phyloP scores from a whole-genome alignment of 2,113 vertebrate species.

The Lonchura striata region DNA sequence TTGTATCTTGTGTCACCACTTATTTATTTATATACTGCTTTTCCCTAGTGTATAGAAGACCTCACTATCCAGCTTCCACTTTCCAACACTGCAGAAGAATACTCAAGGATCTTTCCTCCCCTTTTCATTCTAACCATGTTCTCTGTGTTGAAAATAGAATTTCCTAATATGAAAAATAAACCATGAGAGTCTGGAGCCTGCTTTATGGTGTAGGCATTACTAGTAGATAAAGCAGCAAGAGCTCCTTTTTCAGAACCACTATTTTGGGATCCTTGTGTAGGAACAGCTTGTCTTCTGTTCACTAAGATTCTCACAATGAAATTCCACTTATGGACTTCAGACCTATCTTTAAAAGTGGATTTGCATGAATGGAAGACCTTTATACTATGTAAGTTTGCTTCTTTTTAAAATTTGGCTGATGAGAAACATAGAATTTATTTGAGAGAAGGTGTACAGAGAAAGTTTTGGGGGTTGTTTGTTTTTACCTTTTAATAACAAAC shows the following conservation, averaged over 20 bases:
- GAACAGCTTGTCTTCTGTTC: not conserved
- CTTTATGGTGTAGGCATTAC: not conserved
- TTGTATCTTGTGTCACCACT: not conserved
- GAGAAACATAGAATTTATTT: not conserved
- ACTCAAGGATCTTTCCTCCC: not conserved
- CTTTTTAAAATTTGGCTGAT: not conserved
- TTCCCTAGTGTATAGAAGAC: not conserved
- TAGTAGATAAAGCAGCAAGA: not conserved
- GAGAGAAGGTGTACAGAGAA: not conserved
- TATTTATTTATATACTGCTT: not conserved
- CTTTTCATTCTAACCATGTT: not conserved
- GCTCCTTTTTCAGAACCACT: not conserved
- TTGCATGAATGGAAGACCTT: not conserved
- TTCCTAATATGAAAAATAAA: not conserved
- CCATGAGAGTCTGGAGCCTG: not conserved
- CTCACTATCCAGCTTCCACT: not conserved
- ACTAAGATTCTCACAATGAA: not conserved
- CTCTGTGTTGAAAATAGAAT: not conserved
- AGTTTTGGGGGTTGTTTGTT: not conserved
- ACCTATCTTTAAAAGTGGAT: not conserved
- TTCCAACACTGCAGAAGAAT: not conserved
- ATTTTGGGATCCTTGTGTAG: not conserved
- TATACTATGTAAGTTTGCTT: not conserved
- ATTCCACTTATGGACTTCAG: not conserved
- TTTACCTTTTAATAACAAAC: not conserved